Evolutionary conservation across 1,140 invertebrate genomes (phyloP).

Genomic region (Campoletis sonorensis): DNA sequence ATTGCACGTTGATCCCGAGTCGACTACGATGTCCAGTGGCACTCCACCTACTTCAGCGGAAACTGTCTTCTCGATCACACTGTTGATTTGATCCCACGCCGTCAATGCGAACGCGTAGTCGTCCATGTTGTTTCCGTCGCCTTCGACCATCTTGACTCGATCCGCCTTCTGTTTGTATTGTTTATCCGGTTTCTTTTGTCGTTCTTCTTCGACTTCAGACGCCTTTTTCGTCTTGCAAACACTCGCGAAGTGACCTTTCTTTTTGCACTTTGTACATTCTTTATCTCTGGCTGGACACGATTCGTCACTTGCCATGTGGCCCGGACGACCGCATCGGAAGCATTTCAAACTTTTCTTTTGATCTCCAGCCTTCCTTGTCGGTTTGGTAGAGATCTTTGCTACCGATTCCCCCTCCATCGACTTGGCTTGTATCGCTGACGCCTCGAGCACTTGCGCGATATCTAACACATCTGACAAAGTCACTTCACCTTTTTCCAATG

Average conservation of each 20-base stretch:
- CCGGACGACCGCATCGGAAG: conserved; percentile 44
- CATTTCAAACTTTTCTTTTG: conserved; percentile 29
- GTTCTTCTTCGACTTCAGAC: not conserved
- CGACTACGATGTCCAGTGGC: conserved; percentile 14
- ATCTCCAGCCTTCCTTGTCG: not conserved
- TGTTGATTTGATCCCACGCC: conserved; percentile 26
- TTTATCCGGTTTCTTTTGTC: conserved; percentile 22
- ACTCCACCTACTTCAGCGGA: conserved; percentile 36
- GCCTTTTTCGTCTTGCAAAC: conserved; percentile 40
- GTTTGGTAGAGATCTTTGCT: conserved; percentile 4
- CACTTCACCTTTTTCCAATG: conserved; percentile 59
- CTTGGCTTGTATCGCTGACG: conserved; percentile 33
- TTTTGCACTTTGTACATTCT: conserved; percentile 45
- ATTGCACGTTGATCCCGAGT: conserved; percentile 35
- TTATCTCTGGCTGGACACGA: conserved; percentile 44
- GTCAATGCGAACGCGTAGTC: conserved; percentile 36
- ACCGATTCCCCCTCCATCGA: conserved; percentile 35
- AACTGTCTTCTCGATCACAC: conserved; percentile 23
- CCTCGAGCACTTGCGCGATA: conserved; percentile 35
- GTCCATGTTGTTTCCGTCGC: not conserved
- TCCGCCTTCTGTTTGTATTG: conserved; percentile 24
- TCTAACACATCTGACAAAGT: conserved; percentile 30
- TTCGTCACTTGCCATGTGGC: conserved; percentile 27
- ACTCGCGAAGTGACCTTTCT: conserved; percentile 42
- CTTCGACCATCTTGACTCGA: conserved; percentile 27